Evolutionary conservation across 2,888 invertebrate genomes (phyloP).

Genomic region (Drosophila helvetica): DNA sequence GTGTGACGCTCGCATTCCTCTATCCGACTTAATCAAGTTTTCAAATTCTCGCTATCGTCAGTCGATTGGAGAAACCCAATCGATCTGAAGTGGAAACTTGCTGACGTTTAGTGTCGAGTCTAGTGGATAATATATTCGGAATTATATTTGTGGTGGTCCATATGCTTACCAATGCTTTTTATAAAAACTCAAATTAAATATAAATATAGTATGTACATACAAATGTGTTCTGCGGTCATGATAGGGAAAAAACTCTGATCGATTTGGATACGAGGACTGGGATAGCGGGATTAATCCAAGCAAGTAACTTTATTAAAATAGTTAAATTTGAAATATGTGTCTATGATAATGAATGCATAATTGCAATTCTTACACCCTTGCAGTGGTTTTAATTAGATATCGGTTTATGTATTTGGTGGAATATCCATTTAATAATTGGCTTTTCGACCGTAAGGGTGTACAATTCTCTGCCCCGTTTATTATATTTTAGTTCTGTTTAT

Average conservation of each 20-base stretch:
- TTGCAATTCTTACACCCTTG: slow-evolving; percentile 27
- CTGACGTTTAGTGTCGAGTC: neutral
- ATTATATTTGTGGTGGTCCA: neutral
- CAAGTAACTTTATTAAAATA: slow-evolving; percentile 45
- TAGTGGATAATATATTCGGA: neutral
- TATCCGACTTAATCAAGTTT: neutral
- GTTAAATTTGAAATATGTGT: slow-evolving; percentile 29
- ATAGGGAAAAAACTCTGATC: neutral
- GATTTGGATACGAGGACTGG: slow-evolving; percentile 21
- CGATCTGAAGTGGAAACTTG: neutral
- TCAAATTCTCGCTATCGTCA: neutral
- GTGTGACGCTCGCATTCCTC: neutral
- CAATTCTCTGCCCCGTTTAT: slow-evolving; percentile 5
- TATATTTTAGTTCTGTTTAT: slow-evolving; percentile 27
- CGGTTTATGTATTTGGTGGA: slow-evolving; percentile 10
- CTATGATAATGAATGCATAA: slow-evolving; percentile 19
- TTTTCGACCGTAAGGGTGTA: slow-evolving; percentile 17
- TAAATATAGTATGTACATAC: too few species aligned
- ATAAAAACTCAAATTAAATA: neutral
- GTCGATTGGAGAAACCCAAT: neutral
- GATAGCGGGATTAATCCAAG: slow-evolving; percentile 39
- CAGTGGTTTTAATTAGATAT: slow-evolving; percentile 23
- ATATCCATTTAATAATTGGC: slow-evolving; percentile 39
- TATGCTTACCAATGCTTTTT: neutral
- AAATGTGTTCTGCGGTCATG: too few species aligned